phyloP scores from a whole-genome alignment of 2,797 vertebrate genomes.

The Platalea minor region DNA sequence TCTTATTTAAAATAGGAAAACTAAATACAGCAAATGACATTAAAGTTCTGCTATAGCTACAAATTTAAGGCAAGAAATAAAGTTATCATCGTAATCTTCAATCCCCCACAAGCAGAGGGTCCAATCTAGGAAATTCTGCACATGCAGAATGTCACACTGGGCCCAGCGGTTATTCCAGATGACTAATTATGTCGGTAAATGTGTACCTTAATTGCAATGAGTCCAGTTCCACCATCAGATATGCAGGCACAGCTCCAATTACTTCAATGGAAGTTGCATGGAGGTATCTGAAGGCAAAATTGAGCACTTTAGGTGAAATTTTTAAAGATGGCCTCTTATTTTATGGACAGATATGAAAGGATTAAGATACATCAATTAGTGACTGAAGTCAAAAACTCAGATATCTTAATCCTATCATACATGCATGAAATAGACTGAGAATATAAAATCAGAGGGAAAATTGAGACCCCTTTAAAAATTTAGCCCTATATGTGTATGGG shows the following conservation, averaged over 20 bases:
- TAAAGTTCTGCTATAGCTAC: not conserved
- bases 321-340: slow-evolving; percentile 66
- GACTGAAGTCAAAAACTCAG: not conserved
- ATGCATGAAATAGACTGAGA: not conserved
- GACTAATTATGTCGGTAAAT: slow-evolving; percentile 47
- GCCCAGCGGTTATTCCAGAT: slow-evolving; percentile 19
- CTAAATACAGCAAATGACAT: not conserved
- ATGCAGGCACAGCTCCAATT: slow-evolving; percentile 67
- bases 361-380: slow-evolving; percentile 39
- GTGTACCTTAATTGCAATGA: slow-evolving; percentile 65
- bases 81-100: not conserved
- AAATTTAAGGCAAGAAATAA: not conserved
- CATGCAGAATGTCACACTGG: slow-evolving; percentile 10
- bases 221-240: slow-evolving; percentile 67
- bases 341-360: slow-evolving; percentile 49
- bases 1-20: not conserved
- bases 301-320: slow-evolving; percentile 65
- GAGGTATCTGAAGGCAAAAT: slow-evolving; percentile 70
- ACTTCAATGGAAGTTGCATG: slow-evolving; percentile 69
- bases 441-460: slow-evolving; percentile 14
- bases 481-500: not conserved
- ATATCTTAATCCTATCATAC: slow-evolving; percentile 61
- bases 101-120: not conserved
- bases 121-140: slow-evolving; percentile 2
- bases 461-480: slow-evolving; percentile 68